Percentiles rank a stretch among this genome's conserved stretches.
Conservation (phyloP, 35 echinoderm and acorn worm genomes). For the Amphiura filiformis region DNA sequence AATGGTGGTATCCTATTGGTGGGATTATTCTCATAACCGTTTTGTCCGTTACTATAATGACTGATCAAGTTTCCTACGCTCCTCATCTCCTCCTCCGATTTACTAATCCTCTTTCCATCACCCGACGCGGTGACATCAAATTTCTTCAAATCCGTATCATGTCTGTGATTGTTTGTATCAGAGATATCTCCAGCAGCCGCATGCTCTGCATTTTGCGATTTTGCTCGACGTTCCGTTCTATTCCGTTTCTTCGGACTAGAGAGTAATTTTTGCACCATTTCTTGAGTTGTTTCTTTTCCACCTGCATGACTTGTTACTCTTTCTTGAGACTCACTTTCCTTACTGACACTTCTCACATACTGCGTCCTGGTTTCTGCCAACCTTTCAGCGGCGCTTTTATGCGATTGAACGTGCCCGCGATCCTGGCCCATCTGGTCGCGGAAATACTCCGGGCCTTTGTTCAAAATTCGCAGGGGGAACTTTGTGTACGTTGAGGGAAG, state of each 20-base stretch:
- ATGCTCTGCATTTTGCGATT: too few relatives aligned
- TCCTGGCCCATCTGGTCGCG: not conserved
- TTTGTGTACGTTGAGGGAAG: not conserved
- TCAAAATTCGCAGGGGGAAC: slow-evolving; percentile 48
- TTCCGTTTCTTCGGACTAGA: not conserved
- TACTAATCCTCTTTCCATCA: not conserved
- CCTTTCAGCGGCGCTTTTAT: slow-evolving; percentile 38
- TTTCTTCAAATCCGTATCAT: not conserved
- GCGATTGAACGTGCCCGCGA: not conserved
- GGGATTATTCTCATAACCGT: not conserved
- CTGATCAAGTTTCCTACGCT: not conserved
- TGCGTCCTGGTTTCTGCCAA: slow-evolving; percentile 39
- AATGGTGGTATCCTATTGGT: not conserved
- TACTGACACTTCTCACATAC: slow-evolving; percentile 33
- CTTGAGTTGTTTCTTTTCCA: not conserved
- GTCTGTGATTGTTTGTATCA: not conserved
- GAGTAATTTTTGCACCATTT: not conserved
- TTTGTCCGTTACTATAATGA: not conserved
- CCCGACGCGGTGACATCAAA: not conserved
- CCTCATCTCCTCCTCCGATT: not conserved
- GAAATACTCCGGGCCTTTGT: slow-evolving; percentile 54
- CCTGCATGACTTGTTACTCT: not conserved
- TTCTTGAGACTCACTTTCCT: slow-evolving; percentile 1
- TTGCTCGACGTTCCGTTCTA: not conserved
- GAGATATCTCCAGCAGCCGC: not conserved